A percentile compares a stretch with the other conserved stretches of the same genome.
Evolutionary conservation across 2,888 invertebrate species (phyloP).

Genomic region (Sturmia bella): DNA sequence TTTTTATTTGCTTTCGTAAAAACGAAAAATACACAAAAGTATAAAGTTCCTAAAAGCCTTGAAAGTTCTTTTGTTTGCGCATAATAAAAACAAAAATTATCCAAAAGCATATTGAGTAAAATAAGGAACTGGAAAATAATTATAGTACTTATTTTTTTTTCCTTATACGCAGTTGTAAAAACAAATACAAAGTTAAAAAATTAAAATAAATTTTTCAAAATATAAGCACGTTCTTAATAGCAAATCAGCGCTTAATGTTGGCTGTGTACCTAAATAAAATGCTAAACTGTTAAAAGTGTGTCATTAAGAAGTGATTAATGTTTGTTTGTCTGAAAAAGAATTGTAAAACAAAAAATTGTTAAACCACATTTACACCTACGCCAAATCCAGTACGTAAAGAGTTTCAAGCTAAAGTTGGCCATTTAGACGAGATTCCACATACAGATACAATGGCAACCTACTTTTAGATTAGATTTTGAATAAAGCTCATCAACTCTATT

Average conservation of each 20-base stretch:
- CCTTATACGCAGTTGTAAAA: not conserved
- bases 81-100: not conserved
- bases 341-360: no score
- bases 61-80: slow-evolving; percentile 39
- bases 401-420: no score
- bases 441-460: no score
- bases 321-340: no score
- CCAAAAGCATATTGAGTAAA: slow-evolving; percentile 16
- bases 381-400: no score
- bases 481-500: no score
- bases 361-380: no score
- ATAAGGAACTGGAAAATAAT: slow-evolving; percentile 32
- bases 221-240: slow-evolving; percentile 33
- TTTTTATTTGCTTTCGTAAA: slow-evolving; percentile 30
- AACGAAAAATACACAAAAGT: slow-evolving; percentile 21
- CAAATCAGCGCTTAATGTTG: slow-evolving; percentile 15
- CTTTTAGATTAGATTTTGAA: no score
- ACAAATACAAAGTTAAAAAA: not conserved
- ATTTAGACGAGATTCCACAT: no score
- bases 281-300: not conserved
- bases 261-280: slow-evolving; percentile 1
- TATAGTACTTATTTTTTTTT: slow-evolving; percentile 29
- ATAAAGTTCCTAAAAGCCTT: slow-evolving; percentile 57
- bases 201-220: slow-evolving; percentile 14
- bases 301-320: not conserved